Evolutionary conservation across 35 echinoderm and acorn worm species (phyloP).

Genomic region (Lytechinus pictus): DNA sequence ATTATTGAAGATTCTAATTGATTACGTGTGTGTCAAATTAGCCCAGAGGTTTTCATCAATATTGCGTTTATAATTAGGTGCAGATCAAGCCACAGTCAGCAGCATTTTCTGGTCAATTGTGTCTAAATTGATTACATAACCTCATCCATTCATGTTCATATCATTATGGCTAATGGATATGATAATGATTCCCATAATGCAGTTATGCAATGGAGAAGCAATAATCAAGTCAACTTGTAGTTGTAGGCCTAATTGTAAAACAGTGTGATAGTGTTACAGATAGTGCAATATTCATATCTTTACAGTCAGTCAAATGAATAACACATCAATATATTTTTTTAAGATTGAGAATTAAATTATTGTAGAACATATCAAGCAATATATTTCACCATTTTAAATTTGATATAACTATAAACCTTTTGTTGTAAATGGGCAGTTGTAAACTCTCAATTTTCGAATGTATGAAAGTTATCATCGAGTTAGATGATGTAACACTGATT

Average conservation of each 20-base stretch:
- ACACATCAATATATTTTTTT: not conserved
- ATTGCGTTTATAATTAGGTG: not conserved
- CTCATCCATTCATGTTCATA: not conserved
- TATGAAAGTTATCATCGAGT: not conserved
- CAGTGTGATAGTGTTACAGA: not conserved
- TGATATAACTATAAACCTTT: too few species aligned
- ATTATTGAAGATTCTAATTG: not conserved
- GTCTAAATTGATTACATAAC: not conserved
- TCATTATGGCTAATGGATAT: not conserved
- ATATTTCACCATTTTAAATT: too few species aligned
- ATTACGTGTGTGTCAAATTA: not conserved
- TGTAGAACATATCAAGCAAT: too few species aligned
- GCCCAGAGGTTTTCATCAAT: not conserved
- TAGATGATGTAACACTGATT: too few species aligned
- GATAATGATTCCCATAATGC: not conserved
- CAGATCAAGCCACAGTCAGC: not conserved
- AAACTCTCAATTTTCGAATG: too few species aligned
- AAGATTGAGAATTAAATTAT: too few species aligned
- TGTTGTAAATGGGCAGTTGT: too few species aligned
- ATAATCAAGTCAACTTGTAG: not conserved
- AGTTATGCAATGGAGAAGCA: not conserved
- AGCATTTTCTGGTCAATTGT: not conserved
- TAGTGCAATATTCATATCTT: not conserved
- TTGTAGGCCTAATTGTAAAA: too few species aligned
- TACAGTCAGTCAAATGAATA: not conserved